phyloP scores from a whole-genome alignment of 1,140 invertebrate species.

The Archivesica marissinica region DNA sequence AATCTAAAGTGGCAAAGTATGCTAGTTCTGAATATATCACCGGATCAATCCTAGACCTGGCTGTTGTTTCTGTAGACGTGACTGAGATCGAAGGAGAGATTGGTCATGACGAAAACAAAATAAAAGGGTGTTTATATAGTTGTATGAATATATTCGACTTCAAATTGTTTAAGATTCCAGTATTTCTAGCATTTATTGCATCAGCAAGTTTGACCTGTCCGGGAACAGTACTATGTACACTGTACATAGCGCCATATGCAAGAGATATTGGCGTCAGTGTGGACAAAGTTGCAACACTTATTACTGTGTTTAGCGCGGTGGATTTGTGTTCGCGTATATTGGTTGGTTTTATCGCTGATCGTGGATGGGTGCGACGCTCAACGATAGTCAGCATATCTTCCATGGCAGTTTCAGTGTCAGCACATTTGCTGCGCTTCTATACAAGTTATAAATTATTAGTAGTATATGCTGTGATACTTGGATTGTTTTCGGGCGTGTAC shows the following conservation, averaged over 20 bases:
- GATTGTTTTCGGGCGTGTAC: conserved; percentile 18
- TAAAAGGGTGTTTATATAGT: not conserved
- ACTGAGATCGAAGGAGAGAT: not conserved
- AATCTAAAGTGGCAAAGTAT: not conserved
- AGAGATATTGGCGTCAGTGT: not conserved
- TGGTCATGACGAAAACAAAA: not conserved
- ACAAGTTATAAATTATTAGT: not conserved
- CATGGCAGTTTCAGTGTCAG: not conserved
- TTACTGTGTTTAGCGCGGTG: conserved; percentile 12
- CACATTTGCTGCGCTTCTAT: conserved; percentile 2
- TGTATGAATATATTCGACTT: not conserved
- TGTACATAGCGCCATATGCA: conserved; percentile 40
- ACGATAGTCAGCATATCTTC: not conserved
- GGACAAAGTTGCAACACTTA: not conserved
- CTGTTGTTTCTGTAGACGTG: not conserved
- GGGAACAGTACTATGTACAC: not conserved
- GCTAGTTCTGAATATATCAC: not conserved
- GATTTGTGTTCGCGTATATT: conserved; percentile 16
- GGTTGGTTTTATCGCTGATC: conserved; percentile 22
- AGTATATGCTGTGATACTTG: conserved; percentile 3
- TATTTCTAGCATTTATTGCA: not conserved
- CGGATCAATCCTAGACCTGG: not conserved
- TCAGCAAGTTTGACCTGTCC: conserved; percentile 1
- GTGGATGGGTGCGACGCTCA: conserved; percentile 8
- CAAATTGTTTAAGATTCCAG: conserved; percentile 27